Evolutionary conservation across 2,888 invertebrate genomes (phyloP).

Genomic region (Barypeithes pellucidus): DNA sequence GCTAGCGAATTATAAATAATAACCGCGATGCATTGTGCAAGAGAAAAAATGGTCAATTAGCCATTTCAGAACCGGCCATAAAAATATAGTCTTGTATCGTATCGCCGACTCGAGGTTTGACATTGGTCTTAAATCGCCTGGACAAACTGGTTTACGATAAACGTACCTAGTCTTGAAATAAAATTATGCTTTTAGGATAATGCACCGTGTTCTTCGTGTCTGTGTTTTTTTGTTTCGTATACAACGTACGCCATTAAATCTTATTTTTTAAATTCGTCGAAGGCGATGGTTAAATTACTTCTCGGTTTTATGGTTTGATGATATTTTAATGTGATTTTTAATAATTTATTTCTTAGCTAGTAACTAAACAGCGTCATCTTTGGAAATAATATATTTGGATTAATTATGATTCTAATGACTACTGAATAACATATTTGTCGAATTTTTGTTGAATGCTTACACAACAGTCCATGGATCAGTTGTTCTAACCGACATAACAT

Average conservation of each 20-base stretch:
- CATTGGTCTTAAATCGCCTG: slow-evolving; percentile 43
- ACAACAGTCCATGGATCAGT: too few relatives aligned
- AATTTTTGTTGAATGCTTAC: too few relatives aligned
- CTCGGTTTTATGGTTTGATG: slow-evolving; percentile 24
- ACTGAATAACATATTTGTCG: too few relatives aligned
- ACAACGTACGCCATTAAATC: slow-evolving; percentile 24
- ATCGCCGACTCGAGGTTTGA: slow-evolving; percentile 36
- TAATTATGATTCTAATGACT: too few relatives aligned
- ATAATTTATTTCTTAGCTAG: background rate
- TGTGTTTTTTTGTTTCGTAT: slow-evolving; percentile 24
- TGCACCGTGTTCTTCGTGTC: slow-evolving; percentile 38
- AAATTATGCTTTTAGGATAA: slow-evolving; percentile 48
- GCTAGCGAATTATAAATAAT: slow-evolving; percentile 45
- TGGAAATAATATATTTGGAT: too few relatives aligned
- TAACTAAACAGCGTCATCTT: too few relatives aligned
- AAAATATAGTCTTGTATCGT: slow-evolving; percentile 41
- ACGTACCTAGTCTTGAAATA: slow-evolving; percentile 38
- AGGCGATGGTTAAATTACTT: slow-evolving; percentile 33
- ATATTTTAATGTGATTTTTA: background rate
- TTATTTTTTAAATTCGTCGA: slow-evolving; percentile 29
- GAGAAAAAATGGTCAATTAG: slow-evolving; percentile 55
- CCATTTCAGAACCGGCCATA: slow-evolving; percentile 39
- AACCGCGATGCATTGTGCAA: slow-evolving; percentile 45
- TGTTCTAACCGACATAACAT: too few relatives aligned
- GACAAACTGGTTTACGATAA: slow-evolving; percentile 41